Conservation (phyloP, 2,797 vertebrate species). For the Sarcophilus harrisii region DNA sequence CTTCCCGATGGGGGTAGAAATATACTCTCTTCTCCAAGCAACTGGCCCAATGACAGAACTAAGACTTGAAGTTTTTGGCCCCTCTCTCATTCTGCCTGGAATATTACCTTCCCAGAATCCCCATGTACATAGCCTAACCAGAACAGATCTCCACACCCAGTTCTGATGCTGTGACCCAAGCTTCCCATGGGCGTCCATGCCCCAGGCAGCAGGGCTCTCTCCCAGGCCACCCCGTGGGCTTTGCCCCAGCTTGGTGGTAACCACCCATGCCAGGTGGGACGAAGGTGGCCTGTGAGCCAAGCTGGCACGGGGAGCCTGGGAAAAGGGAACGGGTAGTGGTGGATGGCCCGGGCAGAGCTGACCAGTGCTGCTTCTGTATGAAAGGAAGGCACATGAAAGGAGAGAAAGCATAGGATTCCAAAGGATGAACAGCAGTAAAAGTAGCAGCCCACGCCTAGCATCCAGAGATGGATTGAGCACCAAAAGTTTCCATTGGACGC, state of each 20-base stretch:
- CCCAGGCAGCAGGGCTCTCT: accelerated
- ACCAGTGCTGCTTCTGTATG: background rate
- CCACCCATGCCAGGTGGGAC: background rate
- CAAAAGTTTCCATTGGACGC: background rate
- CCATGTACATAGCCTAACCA: background rate
- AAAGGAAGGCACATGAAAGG: background rate
- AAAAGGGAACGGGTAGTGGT: background rate
- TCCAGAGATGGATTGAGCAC: background rate
- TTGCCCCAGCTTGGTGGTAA: background rate
- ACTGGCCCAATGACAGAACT: background rate
- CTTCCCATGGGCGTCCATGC: too few species aligned
- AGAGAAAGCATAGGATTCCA: background rate
- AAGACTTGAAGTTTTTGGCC: background rate
- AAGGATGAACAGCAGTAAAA: background rate
- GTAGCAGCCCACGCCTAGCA: background rate
- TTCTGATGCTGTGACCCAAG: too few species aligned
- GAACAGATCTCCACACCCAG: background rate
- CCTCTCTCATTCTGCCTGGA: too few species aligned
- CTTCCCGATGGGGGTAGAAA: too few species aligned
- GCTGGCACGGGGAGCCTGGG: background rate
- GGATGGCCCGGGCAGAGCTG: background rate
- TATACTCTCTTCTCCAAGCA: background rate
- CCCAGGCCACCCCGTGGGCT: background rate
- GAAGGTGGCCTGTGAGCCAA: background rate
- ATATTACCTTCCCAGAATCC: background rate